These are phyloP conservation scores for Otolemur garnettii DNA, from an alignment of 2,113 vertebrate genomes.

Conservation along the genomic window DNA sequence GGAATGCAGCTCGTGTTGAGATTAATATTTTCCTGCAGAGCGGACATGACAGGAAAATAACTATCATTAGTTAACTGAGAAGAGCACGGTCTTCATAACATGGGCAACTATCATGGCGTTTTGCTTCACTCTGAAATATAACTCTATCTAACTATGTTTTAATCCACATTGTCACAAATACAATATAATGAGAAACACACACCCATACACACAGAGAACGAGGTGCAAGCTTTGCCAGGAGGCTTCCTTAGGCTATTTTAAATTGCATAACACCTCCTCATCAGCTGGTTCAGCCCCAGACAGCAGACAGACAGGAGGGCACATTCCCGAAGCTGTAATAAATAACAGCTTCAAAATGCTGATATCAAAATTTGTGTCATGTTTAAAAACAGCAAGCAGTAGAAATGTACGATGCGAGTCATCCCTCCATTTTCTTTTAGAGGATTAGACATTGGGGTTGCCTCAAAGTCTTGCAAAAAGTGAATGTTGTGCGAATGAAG, in stretches of 20 bases:
- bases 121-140: constrained; percentile 8
- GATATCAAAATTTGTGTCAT: constrained; percentile 68
- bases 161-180: constrained; percentile 69
- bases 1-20: not conserved
- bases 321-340: constrained; percentile 54
- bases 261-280: constrained; percentile 66
- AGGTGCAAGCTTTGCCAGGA: constrained; percentile 62
- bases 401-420: not conserved
- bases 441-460: constrained; percentile 52
- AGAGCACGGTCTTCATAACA: not conserved
- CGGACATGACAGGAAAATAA: constrained; percentile 27
- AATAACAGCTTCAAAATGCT: constrained; percentile 69
- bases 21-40: constrained; percentile 13
- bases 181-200: constrained; percentile 52
- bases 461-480: constrained; percentile 51
- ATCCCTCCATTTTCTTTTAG: not conserved
- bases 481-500: constrained; percentile 40
- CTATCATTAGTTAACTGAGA: not conserved
- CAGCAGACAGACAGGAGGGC: constrained; percentile 55
- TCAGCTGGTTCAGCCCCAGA: constrained; percentile 17
- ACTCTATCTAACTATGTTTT: constrained; percentile 36
- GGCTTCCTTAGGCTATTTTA: constrained; percentile 67
- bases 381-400: constrained; percentile 55
- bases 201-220: not conserved
- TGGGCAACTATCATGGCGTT: not conserved